These are phyloP conservation scores for Busseola fusca DNA, from an alignment of 2,888 invertebrate species.

Conservation along the genomic window DNA sequence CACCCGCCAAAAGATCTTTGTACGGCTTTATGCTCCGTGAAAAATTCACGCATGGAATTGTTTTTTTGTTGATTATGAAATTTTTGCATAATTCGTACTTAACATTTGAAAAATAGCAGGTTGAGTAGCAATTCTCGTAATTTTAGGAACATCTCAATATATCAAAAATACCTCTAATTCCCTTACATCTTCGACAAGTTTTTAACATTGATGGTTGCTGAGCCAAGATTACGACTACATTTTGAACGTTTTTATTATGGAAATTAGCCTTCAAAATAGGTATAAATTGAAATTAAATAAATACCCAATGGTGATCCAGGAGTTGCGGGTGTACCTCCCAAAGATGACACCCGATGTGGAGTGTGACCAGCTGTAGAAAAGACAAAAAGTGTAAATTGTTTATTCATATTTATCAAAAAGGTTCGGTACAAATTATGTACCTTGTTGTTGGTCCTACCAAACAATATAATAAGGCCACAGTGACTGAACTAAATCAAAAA, in stretches of 20 bases:
- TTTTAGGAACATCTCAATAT: neutral
- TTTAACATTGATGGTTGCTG: neutral
- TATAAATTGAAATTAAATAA: constrained; percentile 17
- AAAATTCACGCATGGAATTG: neutral
- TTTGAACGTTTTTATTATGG: no score
- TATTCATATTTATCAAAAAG: neutral
- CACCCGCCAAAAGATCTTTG: neutral
- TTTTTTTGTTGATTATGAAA: neutral
- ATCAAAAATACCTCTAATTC: neutral
- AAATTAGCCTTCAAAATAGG: neutral
- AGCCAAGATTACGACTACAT: neutral
- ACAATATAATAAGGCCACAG: no score
- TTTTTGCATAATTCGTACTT: neutral
- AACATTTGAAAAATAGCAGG: neutral
- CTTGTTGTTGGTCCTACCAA: no score
- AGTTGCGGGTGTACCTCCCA: constrained; percentile 87
- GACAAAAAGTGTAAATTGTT: neutral
- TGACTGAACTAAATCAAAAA: no score
- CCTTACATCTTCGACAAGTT: neutral
- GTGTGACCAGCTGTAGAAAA: constrained; percentile 76
- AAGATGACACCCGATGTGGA: constrained; percentile 84
- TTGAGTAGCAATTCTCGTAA: no score
- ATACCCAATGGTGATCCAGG: constrained; percentile 89
- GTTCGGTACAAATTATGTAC: no score
- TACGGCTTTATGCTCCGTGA: neutral